phyloP scores from a whole-genome alignment of 2,888 invertebrate species.

The Pristionchus arcanus region DNA sequence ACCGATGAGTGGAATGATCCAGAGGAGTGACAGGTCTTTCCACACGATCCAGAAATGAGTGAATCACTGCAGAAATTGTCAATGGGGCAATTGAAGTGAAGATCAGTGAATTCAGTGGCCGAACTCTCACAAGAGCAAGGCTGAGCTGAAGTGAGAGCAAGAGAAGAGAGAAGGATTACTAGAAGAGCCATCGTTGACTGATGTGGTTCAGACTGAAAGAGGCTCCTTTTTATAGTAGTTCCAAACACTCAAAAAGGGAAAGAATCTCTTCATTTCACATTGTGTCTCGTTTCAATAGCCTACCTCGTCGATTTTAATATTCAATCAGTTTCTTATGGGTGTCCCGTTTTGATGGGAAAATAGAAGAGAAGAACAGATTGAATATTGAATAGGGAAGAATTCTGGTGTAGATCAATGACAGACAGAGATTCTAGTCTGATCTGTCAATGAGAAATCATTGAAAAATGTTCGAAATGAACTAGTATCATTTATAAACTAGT shows the following conservation, averaged over 20 bases:
- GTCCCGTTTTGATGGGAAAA: too few relatives aligned
- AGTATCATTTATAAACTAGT: too few relatives aligned
- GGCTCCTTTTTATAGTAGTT: not conserved
- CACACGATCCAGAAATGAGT: too few relatives aligned
- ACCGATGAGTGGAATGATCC: too few relatives aligned
- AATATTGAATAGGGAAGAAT: constrained; percentile 19
- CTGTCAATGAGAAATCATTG: too few relatives aligned
- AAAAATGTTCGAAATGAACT: too few relatives aligned
- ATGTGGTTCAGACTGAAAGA: not conserved
- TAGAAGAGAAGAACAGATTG: not conserved
- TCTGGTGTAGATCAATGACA: not conserved
- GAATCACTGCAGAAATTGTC: constrained; percentile 35
- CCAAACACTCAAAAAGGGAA: not conserved
- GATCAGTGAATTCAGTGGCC: not conserved
- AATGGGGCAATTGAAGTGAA: not conserved
- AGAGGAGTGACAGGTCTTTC: too few relatives aligned
- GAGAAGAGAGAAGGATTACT: too few relatives aligned
- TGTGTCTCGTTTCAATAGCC: too few relatives aligned
- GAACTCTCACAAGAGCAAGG: constrained; percentile 13
- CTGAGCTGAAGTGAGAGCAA: not conserved
- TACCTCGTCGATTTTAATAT: too few relatives aligned
- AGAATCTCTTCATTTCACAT: not conserved
- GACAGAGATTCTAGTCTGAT: not conserved
- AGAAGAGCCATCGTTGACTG: too few relatives aligned
- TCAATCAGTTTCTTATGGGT: too few relatives aligned